Evolutionary conservation across 37 sponge, comb jelly and placozoan species (phyloP).

Genomic region (Tethya wilhelma): DNA sequence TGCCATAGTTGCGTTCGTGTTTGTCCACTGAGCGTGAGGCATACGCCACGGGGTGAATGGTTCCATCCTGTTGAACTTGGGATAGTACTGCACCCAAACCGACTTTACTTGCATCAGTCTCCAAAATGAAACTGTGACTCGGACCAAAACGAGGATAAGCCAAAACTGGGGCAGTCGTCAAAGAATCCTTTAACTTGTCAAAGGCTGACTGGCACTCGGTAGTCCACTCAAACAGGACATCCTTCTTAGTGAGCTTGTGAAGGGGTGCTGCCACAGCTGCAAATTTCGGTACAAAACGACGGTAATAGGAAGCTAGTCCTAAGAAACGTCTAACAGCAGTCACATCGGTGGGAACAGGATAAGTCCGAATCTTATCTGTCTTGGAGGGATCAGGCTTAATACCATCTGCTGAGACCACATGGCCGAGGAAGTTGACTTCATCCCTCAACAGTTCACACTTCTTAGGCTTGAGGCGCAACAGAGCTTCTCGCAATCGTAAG

Average conservation of each 20-base stretch:
- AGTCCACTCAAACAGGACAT: conserved; percentile 36
- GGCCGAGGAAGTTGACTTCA: conserved; percentile 25
- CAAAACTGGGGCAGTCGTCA: conserved; percentile 39
- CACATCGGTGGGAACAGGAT: conserved; percentile 40
- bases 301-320: conserved; percentile 52
- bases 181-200: conserved; percentile 18
- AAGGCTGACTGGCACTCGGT: conserved; percentile 26
- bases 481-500: conserved; percentile 4
- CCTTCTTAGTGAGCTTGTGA: conserved; percentile 23
- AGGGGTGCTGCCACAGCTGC: conserved; percentile 7
- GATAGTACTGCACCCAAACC: conserved; percentile 22
- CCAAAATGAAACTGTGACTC: conserved; percentile 12
- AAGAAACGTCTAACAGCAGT: conserved; percentile 23
- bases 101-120: conserved; percentile 24
- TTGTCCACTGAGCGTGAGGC: conserved; percentile 41
- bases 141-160: conserved; percentile 20
- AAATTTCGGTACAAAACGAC: conserved; percentile 42
- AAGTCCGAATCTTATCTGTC: conserved; percentile 18
- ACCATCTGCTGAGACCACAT: conserved; percentile 43
- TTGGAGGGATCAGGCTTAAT: conserved; percentile 43
- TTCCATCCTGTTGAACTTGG: conserved; percentile 5
- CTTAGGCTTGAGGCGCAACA: conserved; percentile 31
- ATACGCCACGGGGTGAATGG: conserved; percentile 34
- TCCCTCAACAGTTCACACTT: conserved; percentile 35
- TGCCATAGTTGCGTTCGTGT: conserved; percentile 57